Evolutionary conservation across 1,140 invertebrate genomes (phyloP), one percentile per base, ranked within the genome.

Genomic region (Sarcophaga peregrina): DNA sequence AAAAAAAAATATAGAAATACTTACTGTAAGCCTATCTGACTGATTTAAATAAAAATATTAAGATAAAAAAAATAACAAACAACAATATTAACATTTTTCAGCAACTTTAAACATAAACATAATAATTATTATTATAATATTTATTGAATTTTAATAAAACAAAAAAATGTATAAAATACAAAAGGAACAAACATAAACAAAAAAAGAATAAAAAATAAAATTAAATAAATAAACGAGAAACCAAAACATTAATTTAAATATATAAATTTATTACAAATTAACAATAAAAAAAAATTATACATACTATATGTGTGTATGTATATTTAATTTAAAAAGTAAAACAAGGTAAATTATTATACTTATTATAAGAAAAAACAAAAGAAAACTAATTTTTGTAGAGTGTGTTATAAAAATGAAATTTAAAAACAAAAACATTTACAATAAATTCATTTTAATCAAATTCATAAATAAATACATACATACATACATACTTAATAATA

Each of bases 11-110:
- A 54, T 15, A 17, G 13, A 82, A 72, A 62, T 45, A 50, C 54
- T 48, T 25, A 78, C 75, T 78, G 17, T 78, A 78, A 52, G 48
- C 75, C 75, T 78, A 78, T 78, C 75, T 78, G 75, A 78, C 75
- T 78, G 75, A 78, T 72, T 72, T 81, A 81, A 81, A 62, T 45
- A 68, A 68, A 46, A 17, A 52, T 11, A 80, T 37, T 37, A 37
- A 37, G 25, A 37, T 58, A 58, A 10, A 6, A 81, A 58, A 45
- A 54, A 81, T 52, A 58, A 81, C 45, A 81, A 37, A 76, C 13
- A 47, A 76, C 9, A 76, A 76, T 81, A 68, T 37, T 8, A 15
- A 37, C 50, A 52, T 47, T 52, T 37, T 54, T 54, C 62, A 68
- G 17, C 17, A 68, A 68, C 62, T 68, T 68, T 68, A 20, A 20